These are phyloP conservation scores for Pterostichus madidus DNA, from an alignment of 2,888 invertebrate genomes.

Conservation along the genomic window DNA sequence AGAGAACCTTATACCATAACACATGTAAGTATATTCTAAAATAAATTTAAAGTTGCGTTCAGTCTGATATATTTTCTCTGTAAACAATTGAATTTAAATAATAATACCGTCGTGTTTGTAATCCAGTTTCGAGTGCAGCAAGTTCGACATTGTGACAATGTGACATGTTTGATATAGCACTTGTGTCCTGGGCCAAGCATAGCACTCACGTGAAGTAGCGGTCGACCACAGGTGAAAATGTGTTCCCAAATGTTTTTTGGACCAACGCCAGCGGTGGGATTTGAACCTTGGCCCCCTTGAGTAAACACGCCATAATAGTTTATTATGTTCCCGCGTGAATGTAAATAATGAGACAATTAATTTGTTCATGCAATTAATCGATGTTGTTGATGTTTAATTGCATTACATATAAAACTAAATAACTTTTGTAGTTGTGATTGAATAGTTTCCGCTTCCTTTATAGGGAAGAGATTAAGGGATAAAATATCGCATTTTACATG, in stretches of 20 bases:
- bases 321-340: neutral
- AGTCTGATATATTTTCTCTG: slow-evolving; percentile 6
- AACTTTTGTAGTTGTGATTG: too few species aligned
- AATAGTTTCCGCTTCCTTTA: too few species aligned
- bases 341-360: too few species aligned
- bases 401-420: too few species aligned
- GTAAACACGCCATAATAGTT: neutral
- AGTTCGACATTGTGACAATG: slow-evolving; percentile 15
- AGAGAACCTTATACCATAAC: neutral
- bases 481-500: too few species aligned
- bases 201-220: slow-evolving; percentile 1
- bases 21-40: neutral
- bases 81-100: slow-evolving; percentile 46
- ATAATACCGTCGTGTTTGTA: slow-evolving; percentile 25
- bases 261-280: neutral
- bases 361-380: too few species aligned
- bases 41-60: slow-evolving; percentile 19
- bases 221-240: slow-evolving; percentile 34
- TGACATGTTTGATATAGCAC: slow-evolving; percentile 42
- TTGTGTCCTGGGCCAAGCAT: neutral
- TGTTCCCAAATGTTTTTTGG: slow-evolving; percentile 9
- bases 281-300: neutral
- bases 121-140: neutral
- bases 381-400: too few species aligned
- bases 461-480: too few species aligned